Conservation (phyloP, 2,113 vertebrate species). For the Nothobranchius furzeri region DNA sequence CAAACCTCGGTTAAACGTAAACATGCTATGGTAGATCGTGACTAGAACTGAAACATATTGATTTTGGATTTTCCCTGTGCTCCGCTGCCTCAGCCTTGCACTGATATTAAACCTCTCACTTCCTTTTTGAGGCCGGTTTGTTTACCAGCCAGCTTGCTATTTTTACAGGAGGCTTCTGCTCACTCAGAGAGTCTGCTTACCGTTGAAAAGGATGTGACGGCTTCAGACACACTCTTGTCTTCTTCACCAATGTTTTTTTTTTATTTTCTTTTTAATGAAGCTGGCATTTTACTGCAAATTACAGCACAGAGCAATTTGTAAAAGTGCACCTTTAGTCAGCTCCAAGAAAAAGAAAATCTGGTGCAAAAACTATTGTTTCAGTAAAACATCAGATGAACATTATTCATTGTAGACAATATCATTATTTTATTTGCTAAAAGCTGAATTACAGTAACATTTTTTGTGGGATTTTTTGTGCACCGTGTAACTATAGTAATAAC, state of each 20-base stretch:
- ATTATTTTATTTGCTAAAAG: too few relatives aligned
- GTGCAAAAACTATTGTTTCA: neutral
- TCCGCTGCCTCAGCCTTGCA: constrained; percentile 40
- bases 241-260: neutral
- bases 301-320: too few relatives aligned
- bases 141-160: constrained; percentile 85
- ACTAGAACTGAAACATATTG: constrained; percentile 35
- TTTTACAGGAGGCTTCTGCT: constrained; percentile 79
- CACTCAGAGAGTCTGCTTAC: constrained; percentile 18
- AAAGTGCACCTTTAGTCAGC: too few relatives aligned
- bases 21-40: constrained; percentile 7
- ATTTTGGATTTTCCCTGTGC: constrained; percentile 60
- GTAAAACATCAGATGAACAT: neutral
- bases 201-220: constrained; percentile 34
- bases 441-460: too few relatives aligned
- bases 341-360: neutral
- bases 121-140: constrained; percentile 90
- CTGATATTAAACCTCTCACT: constrained; percentile 86
- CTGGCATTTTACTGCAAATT: neutral
- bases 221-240: constrained; percentile 5
- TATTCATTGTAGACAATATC: too few relatives aligned
- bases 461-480: too few relatives aligned
- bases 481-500: too few relatives aligned
- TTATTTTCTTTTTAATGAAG: too few relatives aligned
- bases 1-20: constrained; percentile 42